phyloP scores from a whole-genome alignment of 2,113 vertebrate genomes.

The Erythrolamprus reginae region DNA sequence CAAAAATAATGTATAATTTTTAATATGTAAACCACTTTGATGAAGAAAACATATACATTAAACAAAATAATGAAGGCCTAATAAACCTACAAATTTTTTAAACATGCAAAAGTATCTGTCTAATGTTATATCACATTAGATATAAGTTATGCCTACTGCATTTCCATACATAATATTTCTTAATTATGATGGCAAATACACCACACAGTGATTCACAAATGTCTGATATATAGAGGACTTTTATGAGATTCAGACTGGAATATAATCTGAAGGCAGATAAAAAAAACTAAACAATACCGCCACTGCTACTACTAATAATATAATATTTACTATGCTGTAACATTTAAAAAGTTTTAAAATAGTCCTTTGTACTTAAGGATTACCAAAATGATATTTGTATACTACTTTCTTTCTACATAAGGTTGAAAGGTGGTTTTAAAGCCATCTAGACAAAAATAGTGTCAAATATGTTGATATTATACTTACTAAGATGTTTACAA shows the following conservation, averaged over 20 bases:
- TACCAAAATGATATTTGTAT: background rate
- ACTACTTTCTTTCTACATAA: background rate
- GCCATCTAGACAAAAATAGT: background rate
- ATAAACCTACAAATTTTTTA: background rate
- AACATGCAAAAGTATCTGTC: background rate
- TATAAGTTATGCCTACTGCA: background rate
- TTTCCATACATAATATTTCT: background rate
- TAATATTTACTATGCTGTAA: background rate
- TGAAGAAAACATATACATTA: background rate
- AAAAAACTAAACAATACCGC: background rate
- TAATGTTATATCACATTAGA: background rate
- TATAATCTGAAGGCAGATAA: background rate
- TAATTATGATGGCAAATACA: fast-evolving
- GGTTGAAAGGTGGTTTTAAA: background rate
- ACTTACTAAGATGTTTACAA: background rate
- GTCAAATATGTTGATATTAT: background rate
- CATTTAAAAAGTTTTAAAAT: background rate
- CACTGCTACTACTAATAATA: background rate
- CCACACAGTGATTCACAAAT: background rate
- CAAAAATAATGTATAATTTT: background rate
- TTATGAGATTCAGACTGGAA: background rate
- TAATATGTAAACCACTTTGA: background rate
- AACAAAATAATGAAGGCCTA: background rate
- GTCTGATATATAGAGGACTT: background rate
- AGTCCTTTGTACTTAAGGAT: background rate